These are phyloP conservation scores for Euplagia quadripunctaria DNA, from an alignment of 2,888 invertebrate species.

Conservation along the genomic window DNA sequence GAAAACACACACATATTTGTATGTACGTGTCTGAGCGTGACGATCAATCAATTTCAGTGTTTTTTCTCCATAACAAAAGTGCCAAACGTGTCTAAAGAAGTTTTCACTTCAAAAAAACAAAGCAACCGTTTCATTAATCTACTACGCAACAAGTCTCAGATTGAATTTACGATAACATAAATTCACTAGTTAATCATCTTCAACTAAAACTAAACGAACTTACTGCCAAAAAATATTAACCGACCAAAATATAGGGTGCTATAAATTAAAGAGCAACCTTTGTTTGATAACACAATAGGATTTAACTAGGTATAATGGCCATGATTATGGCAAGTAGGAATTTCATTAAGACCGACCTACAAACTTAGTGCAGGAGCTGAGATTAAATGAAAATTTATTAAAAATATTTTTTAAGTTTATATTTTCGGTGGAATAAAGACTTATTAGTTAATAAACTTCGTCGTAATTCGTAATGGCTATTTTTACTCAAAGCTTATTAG, in stretches of 20 bases:
- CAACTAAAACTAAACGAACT: background rate
- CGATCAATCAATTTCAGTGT: too few species aligned
- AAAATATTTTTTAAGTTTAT: constrained; percentile 18
- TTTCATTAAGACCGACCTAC: constrained; percentile 74
- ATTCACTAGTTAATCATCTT: background rate
- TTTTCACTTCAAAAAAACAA: too few species aligned
- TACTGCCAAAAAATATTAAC: constrained; percentile 18
- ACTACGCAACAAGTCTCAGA: too few species aligned
- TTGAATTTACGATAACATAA: too few species aligned
- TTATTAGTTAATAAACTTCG: constrained; percentile 3
- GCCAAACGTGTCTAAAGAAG: too few species aligned
- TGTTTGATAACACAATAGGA: constrained; percentile 77
- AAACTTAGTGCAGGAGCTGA: constrained; percentile 36
- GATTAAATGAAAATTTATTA: constrained; percentile 31
- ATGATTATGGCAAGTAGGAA: constrained; percentile 73
- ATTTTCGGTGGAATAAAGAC: constrained; percentile 1
- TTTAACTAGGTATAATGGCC: constrained; percentile 78
- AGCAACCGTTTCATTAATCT: too few species aligned
- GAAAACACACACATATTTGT: too few species aligned
- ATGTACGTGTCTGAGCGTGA: too few species aligned
- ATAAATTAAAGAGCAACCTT: constrained; percentile 70
- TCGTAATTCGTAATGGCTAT: background rate
- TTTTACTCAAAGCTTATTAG: background rate
- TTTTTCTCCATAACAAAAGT: too few species aligned
- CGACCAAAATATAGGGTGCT: constrained; percentile 39